Percentiles rank a stretch among this genome's conserved stretches.
phyloP scores from a whole-genome alignment of 2,888 invertebrate species.

The Lucinisca nassula region DNA sequence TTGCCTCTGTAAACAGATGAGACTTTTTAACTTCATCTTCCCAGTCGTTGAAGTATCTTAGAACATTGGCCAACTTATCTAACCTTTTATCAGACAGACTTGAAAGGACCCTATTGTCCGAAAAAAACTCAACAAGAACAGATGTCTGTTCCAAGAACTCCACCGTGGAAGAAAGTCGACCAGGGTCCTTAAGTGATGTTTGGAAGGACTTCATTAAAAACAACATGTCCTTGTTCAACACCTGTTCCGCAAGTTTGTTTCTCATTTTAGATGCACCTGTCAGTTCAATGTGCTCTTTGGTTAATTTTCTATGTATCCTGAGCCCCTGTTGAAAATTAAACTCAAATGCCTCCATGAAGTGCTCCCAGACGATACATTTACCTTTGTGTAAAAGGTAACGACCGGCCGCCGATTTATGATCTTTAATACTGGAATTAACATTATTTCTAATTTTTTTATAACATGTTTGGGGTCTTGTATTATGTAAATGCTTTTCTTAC shows the following conservation, averaged over 20 bases:
- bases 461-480: constrained; percentile 27
- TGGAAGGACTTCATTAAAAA: constrained; percentile 57
- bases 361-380: constrained; percentile 46
- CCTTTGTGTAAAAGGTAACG: constrained; percentile 37
- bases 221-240: constrained; percentile 51
- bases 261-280: constrained; percentile 46
- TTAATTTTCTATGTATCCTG: constrained; percentile 40
- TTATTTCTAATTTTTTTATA: constrained; percentile 55
- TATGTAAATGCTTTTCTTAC: not conserved
- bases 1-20: no score
- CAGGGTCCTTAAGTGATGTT: constrained; percentile 32
- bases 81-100: constrained; percentile 5
- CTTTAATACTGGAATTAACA: constrained; percentile 39
- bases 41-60: constrained; percentile 45
- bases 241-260: constrained; percentile 53
- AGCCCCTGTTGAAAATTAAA: constrained; percentile 51
- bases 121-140: constrained; percentile 36
- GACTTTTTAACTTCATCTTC: not conserved
- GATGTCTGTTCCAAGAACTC: constrained; percentile 39
- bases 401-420: constrained; percentile 18
- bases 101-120: constrained; percentile 35
- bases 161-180: constrained; percentile 37
- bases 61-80: not conserved
- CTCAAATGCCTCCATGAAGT: constrained; percentile 34
- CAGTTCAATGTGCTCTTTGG: constrained; percentile 42